Percentiles rank a stretch among this genome's conserved stretches.
phyloP scores from a whole-genome alignment of 2,797 vertebrate species.

The Falco novaeseelandiae region DNA sequence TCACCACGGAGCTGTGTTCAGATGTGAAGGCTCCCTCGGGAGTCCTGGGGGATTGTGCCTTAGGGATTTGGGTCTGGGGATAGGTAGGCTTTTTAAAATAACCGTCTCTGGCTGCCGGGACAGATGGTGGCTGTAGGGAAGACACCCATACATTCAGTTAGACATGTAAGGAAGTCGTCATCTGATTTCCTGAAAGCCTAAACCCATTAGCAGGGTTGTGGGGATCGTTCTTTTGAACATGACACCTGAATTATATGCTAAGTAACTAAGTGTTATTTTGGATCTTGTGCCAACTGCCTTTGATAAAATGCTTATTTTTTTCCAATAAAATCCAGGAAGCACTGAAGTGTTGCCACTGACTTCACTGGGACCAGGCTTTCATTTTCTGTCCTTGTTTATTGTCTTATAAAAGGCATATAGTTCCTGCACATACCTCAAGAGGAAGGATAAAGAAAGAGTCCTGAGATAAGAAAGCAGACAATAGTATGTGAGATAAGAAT shows the following conservation, averaged over 20 bases:
- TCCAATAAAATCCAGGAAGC: not conserved
- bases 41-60: not conserved
- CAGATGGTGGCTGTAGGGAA: not conserved
- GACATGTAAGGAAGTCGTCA: not conserved
- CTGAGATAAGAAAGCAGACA: slow-evolving; percentile 57
- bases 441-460: slow-evolving; percentile 7
- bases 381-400: slow-evolving; percentile 17
- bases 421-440: not conserved
- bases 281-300: not conserved
- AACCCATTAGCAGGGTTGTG: not conserved
- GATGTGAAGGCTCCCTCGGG: not conserved
- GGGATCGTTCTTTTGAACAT: not conserved
- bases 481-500: slow-evolving; percentile 44
- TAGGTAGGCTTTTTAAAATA: not conserved
- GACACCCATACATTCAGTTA: not conserved
- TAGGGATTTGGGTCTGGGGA: not conserved
- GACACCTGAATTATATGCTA: not conserved
- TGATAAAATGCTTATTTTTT: not conserved
- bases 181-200: not conserved
- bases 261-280: not conserved
- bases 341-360: not conserved
- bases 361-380: not conserved
- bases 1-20: not conserved
- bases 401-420: slow-evolving; percentile 1
- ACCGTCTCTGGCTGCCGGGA: not conserved